Evolutionary conservation across 2,113 vertebrate genomes (phyloP), one percentile per base, ranked within the genome.

Genomic region (Narcine bancroftii): DNA sequence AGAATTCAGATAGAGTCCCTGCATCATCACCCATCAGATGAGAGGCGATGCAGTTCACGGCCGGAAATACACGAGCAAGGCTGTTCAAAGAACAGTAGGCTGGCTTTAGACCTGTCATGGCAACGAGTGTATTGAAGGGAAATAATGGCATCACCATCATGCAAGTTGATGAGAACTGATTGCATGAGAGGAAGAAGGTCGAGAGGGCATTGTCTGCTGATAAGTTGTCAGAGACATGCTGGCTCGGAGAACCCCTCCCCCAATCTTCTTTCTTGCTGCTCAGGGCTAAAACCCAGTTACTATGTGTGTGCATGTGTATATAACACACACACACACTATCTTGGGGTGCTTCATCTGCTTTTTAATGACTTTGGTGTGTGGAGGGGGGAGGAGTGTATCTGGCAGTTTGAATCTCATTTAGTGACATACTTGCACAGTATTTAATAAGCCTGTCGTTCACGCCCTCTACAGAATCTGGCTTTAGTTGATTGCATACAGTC

Each of bases 151-250:
- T 97, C 97, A 96, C 94, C 96, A 95, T 94, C 45, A 94, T 96
- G 96, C 83, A 94, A 96, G 96, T 96, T 97, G 97, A 98, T 98
- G 94, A 93, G 96, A 97, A 95, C 89, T 96, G 97, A 98, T 97
- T 97, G 97, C 96, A 95, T 95, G 94, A 96, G 97, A 96, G 95
- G 95, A 93, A 94, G 93, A 94, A 95, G 97, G 97, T 97, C 96
- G 96, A 94, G 93, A 89, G 97, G 96, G 96, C 96, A 71, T 92
- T 0, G 96, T 96, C 95, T 95, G 95, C 94, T 93, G 95, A 96
- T 96, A 95, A 94, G 95, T 96, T 97, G 97, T 97, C 96, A 97
- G 97, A 95, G 94, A 95, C 92, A 93, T 94, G 94, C 95, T 92
- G 92, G 94, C 94, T 94, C 75, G 42, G 89, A 77, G 93, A 47